phyloP scores from a whole-genome alignment of 2,113 vertebrate genomes.

The Tyrannus savana region DNA sequence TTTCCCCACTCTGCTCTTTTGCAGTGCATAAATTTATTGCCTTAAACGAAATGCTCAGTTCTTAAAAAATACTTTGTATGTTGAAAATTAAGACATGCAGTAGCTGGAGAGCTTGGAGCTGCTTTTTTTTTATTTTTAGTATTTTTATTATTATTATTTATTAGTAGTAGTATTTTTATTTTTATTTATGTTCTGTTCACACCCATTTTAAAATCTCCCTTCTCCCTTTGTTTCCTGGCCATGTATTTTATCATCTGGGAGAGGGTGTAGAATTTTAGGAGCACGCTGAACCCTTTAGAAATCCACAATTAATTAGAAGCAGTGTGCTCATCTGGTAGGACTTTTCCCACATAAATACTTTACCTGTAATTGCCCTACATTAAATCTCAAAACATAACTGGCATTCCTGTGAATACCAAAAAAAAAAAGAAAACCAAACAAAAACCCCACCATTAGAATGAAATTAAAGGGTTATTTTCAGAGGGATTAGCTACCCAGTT shows the following conservation, averaged over 20 bases:
- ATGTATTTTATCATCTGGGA: background rate
- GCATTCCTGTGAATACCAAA: background rate
- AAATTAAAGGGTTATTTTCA: slow-evolving; percentile 30
- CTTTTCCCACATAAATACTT: background rate
- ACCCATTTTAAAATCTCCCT: background rate
- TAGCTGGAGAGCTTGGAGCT: background rate
- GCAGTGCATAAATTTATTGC: background rate
- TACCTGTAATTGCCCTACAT: background rate
- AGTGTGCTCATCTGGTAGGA: background rate
- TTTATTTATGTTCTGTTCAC: too few relatives aligned
- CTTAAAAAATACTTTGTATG: background rate
- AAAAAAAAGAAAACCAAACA: background rate
- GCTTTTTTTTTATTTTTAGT: background rate
- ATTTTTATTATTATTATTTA: too few relatives aligned
- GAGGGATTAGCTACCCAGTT: background rate
- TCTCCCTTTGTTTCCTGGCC: background rate
- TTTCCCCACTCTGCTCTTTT: background rate
- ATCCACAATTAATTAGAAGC: background rate
- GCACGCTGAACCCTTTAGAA: background rate
- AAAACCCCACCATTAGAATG: background rate
- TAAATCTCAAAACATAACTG: background rate
- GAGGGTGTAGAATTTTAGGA: background rate
- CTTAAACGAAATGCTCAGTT: background rate
- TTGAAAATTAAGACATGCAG: background rate
- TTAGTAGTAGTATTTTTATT: too few relatives aligned